phyloP scores from a whole-genome alignment of 2,113 vertebrate species.

The Sterna hirundo region DNA sequence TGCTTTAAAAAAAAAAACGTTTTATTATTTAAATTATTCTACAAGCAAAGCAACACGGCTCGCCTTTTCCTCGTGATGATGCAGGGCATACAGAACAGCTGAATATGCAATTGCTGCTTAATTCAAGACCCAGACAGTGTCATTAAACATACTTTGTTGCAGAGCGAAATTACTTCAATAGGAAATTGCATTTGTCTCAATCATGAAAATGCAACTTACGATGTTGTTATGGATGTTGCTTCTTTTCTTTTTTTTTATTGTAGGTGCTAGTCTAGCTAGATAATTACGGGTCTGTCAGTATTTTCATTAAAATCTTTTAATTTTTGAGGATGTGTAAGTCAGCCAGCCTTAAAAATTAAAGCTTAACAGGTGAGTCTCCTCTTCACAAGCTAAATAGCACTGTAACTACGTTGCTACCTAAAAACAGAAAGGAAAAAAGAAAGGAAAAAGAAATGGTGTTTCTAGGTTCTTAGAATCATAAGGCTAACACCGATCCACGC shows the following conservation, averaged over 20 bases:
- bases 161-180: conserved; percentile 27
- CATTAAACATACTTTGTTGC: conserved; percentile 37
- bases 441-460: background rate
- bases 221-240: conserved; percentile 5
- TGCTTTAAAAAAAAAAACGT: background rate
- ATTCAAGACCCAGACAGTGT: conserved; percentile 19
- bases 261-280: background rate
- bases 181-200: conserved; percentile 54
- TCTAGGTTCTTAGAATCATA: background rate
- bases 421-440: background rate
- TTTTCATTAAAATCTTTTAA: conserved; percentile 44
- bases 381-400: background rate
- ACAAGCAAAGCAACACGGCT: background rate
- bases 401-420: background rate
- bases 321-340: conserved; percentile 11
- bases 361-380: background rate
- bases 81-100: conserved; percentile 14
- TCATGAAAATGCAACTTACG: background rate
- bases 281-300: conserved; percentile 44
- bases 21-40: conserved; percentile 20
- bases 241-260: background rate
- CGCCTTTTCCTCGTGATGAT: background rate
- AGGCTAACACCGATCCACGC: fast-evolving
- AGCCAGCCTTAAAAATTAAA: conserved; percentile 15
- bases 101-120: conserved; percentile 33